Percentiles rank a stretch among this genome's conserved stretches.
Conservation (phyloP, 1,140 invertebrate genomes). For the Heliconius himera region DNA sequence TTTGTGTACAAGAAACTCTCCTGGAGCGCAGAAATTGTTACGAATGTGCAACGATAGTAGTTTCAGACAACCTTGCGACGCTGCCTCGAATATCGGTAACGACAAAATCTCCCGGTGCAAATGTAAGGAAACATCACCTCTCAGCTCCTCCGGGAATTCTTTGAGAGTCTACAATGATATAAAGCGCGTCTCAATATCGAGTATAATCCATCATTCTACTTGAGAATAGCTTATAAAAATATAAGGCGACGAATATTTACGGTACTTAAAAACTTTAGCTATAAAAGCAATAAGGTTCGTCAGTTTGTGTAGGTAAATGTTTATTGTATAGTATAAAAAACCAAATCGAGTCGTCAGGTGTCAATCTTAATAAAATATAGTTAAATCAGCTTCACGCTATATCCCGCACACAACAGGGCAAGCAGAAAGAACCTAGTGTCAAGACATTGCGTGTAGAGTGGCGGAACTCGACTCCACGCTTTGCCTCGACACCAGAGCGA, state of each 20-base stretch:
- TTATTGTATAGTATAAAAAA: no score
- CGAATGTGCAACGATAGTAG: slow-evolving; percentile 94
- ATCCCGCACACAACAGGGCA: no score
- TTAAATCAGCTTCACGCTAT: no score
- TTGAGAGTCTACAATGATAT: slow-evolving; percentile 89
- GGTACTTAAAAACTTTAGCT: background rate
- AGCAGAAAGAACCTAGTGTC: no score
- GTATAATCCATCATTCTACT: background rate
- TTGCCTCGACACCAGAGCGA: no score
- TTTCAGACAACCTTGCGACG: slow-evolving; percentile 96
- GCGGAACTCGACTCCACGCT: no score
- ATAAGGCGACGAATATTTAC: background rate
- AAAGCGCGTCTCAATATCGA: slow-evolving; percentile 1
- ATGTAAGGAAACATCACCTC: slow-evolving; percentile 97
- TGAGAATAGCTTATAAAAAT: background rate
- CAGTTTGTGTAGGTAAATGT: no score
- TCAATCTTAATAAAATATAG: no score
- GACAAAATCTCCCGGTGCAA: slow-evolving; percentile 96
- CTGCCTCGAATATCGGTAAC: slow-evolving; percentile 95
- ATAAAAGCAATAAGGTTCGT: no score
- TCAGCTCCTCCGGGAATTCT: slow-evolving; percentile 97
- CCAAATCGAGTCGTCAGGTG: no score
- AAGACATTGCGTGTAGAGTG: no score
- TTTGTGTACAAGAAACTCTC: slow-evolving; percentile 97
- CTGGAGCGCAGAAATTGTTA: slow-evolving; percentile 97